Conservation (phyloP, 2,113 vertebrate species). For the Setophaga petechia region DNA sequence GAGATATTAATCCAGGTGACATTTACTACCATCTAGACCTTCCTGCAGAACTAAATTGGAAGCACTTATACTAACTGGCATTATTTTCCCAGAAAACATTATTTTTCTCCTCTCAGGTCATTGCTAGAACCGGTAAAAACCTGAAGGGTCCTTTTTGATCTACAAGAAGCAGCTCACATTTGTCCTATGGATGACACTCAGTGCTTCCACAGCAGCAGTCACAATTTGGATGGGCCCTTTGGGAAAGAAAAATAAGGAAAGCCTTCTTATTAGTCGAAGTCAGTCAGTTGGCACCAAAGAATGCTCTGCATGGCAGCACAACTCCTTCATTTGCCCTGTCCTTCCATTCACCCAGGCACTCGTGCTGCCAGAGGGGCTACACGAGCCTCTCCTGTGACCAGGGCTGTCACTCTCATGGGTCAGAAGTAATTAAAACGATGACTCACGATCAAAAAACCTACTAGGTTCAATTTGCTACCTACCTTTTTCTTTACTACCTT, state of each 20-base stretch:
- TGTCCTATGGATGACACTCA: fast-evolving
- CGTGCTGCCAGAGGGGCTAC: neutral
- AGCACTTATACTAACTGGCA: neutral
- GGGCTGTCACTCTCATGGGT: neutral
- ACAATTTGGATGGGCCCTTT: neutral
- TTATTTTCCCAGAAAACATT: neutral
- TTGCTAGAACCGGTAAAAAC: neutral
- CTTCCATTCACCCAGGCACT: neutral
- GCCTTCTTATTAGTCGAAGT: neutral
- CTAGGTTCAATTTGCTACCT: neutral
- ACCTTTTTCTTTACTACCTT: neutral
- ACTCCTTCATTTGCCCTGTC: fast-evolving
- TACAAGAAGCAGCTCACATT: neutral
- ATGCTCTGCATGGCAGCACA: neutral
- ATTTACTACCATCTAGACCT: neutral
- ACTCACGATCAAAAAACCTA: neutral
- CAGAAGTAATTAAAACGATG: neutral
- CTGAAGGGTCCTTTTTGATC: neutral
- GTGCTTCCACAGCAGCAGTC: neutral
- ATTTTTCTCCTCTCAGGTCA: neutral
- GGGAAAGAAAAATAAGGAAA: neutral
- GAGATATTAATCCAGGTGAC: neutral
- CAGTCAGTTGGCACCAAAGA: neutral
- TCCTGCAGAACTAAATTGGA: neutral
- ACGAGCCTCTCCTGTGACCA: fast-evolving